Base-by-base conservation (phyloP, 2,113 vertebrate species). In the Podarcis raffonei region DNA sequence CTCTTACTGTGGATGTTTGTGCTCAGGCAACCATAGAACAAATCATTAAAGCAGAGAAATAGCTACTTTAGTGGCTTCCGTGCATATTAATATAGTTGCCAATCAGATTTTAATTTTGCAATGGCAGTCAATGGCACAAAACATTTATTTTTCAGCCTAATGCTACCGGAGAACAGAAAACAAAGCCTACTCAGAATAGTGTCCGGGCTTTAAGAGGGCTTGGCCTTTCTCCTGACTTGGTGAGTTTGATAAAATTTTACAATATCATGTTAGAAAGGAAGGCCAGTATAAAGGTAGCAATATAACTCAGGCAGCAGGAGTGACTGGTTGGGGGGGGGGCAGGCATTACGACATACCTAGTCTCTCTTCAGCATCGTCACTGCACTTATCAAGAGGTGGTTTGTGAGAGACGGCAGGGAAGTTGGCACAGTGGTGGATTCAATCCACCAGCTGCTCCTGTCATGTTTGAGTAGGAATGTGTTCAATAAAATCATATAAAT, bases 121-220 rank as follows among this genome's bases (percentile, higher is more conserved):
- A 22, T 23, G 11, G 18, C 62, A n/a, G 53, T 30, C 20, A 59
- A 32, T 27, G 42, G 12, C 25, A 16, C 42, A 30, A 65, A 65
- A 39, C 11, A 65, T 93, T 92, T 81, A 25, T 96, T 96, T 53
- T 96, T 79, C 92, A 98, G 97, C 97, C 96, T 79, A 97, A 92
- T 8, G 95, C 96, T 79, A 97, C 96, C 1, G 97, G 97, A 9
- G 97, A 98, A 76, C 97, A 98, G 92, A 98, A 98, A 93, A 98
- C 97, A 75, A 98, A 98, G 89, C 97, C 97, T 68, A 98, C 97
- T 9, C 97, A 98, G 72, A 98, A 98, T 93, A 98, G 97, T 30
- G 96, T 98, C 53, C 95, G 97, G 39, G 96, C 96, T 0, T 90
- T 97, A 92, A 96, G 97, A 83, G 97, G 97, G 6, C 91, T 98